Base-by-base conservation (phyloP, 2,113 vertebrate genomes). In the Verasper variegatus region DNA sequence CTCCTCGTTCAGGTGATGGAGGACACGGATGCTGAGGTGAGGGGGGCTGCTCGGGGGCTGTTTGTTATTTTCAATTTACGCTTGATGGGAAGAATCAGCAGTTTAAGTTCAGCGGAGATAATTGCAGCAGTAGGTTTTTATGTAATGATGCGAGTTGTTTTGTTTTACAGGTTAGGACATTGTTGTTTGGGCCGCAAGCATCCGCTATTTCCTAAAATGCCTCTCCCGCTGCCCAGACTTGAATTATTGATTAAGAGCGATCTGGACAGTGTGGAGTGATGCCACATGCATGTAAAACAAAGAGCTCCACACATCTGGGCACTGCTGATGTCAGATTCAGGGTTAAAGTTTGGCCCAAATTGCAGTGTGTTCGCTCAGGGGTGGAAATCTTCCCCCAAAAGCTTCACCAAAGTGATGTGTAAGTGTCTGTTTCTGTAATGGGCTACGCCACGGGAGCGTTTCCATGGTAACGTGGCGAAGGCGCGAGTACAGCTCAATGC, bases 391-490 rank as follows among this genome's bases (percentile, higher is more conserved):
- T 65, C 74, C 72, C 64, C 80, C 10, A 21, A 89, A 92, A 87
- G 78, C 74, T 68, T 80, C 82, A 71, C 80, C 77, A 57, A 89
- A 92, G 85, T 91, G 86, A 93, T 92, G 90, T 89, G 89, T 80
- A 88, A 89, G 89, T 88, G 93, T 87, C 88, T 90, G 76, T 88
- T 91, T 91, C 88, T 93, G 85, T 89, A 89, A 93, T 91, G 87
- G 92, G 83, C 86, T 88, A 85, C 83, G 86, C 86, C 92, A 85
- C 74, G 76, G 90, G 91, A 91, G 76, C 66, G 92, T 94, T 92
- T 89, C 92, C 92, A 93, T 93, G 92, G 92, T 71, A 91, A 93
- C 91, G 37, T 82, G 89, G 88, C 88, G 76, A 81, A 89, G 86
- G 92, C 88, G 27, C 84, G 21, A 76, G 86, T 83, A 79, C 86